Base-by-base conservation (phyloP, 2,113 vertebrate species). In the Paramormyrops kingsleyae region DNA sequence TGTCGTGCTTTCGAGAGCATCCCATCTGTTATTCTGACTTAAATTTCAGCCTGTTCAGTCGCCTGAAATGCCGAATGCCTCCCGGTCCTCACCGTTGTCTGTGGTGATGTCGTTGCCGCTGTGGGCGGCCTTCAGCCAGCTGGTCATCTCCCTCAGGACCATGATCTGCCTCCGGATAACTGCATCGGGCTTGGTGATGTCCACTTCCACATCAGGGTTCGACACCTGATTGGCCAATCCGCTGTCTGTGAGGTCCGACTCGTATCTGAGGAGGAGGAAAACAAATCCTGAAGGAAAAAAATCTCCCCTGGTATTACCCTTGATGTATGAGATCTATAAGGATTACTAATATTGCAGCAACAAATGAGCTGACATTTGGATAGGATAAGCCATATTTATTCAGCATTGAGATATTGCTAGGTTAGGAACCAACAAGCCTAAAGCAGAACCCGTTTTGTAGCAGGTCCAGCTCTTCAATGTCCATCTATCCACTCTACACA, bases 161-260 rank as follows among this genome's bases (percentile, higher is more conserved):
- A 97, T 96, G 85, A 99, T 98, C 91, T 99, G 98, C 91, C 95
- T 97, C 74, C 98, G 97, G 91, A 99, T 98, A 92, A 98, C 91
- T 24, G 95, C 93, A 90, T 99, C 97, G 1, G 97, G 97, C 92
- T 98, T 99, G 39, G 96, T 97, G 88, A 97, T 97, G 92, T 99
- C 98, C 0, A 99, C 99, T 17, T 98, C 96, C 85, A 99, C 99
- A 52, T 99, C 98, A 0, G 99, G 99, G 93, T 99, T 99, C 17
- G 97, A 97, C 27, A 97, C 95, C 93, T 99, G 99, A 93, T 97
- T 99, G 92, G 97, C 98, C 92, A 99, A 94, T 35, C 99, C 99
- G 0, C 97, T 99, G 53, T 97, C 97, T 85, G 97, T 97, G 91
- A 99, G 97, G 0, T 97, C 96, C 7, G 97, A 97, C 91, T 98